Percentiles rank a stretch among this genome's conserved stretches.
Evolutionary conservation across 2,113 vertebrate genomes (phyloP).

Genomic region (Albula glossodonta): DNA sequence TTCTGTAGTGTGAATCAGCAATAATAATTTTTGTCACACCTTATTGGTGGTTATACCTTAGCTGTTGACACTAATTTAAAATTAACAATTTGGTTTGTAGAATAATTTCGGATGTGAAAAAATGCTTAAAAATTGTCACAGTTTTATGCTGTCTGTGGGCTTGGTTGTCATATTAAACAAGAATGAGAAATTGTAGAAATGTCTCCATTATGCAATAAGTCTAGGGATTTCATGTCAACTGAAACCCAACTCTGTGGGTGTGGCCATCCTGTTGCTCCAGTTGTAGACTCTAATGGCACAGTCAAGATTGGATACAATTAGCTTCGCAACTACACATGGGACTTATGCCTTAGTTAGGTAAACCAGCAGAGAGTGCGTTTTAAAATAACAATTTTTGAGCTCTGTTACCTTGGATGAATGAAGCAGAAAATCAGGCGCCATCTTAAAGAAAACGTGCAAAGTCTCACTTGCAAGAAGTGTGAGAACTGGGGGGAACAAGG

Average conservation of each 20-base stretch:
- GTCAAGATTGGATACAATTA: too few species aligned
- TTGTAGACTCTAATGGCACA: too few species aligned
- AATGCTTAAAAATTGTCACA: neutral
- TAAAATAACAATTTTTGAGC: too few species aligned
- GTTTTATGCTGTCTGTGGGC: neutral
- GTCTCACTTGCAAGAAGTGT: too few species aligned
- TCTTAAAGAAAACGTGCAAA: too few species aligned
- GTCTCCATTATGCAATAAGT: neutral
- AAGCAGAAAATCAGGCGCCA: too few species aligned
- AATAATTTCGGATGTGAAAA: neutral
- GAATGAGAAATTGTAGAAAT: neutral
- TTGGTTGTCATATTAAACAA: neutral
- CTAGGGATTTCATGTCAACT: neutral
- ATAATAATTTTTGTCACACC: neutral
- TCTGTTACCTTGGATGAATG: too few species aligned
- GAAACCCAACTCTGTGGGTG: neutral
- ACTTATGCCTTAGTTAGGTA: too few species aligned
- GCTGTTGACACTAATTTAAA: neutral
- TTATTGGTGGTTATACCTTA: neutral
- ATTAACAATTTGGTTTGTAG: neutral
- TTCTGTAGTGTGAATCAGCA: neutral
- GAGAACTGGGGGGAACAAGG: too few species aligned
- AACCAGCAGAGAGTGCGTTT: too few species aligned
- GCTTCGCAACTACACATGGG: too few species aligned
- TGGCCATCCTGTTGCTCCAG: neutral